Evolutionary conservation across 2,888 invertebrate species (phyloP), one percentile per base, ranked within the genome.

Genomic region (Pristionchus exspectatus): DNA sequence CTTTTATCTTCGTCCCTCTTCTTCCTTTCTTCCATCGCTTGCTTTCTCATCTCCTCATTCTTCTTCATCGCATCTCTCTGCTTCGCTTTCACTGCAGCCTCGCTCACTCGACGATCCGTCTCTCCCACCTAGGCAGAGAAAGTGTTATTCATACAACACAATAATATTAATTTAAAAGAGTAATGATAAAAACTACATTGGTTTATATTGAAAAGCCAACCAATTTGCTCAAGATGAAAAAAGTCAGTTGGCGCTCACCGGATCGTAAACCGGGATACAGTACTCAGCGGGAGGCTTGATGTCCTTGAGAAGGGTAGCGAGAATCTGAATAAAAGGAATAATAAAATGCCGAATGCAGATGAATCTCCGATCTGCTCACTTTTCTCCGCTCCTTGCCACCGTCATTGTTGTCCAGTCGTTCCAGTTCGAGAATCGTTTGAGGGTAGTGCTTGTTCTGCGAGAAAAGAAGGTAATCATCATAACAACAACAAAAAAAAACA

Each of bases 251-350:
- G 16, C 14, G 27, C 44, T 38, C 12, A 88, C 33, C 59, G 93
- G 93, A 91, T 93, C 93, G 56, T 91, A 92, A 27, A 92, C 91
- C 0, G 90, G 63, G 30, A 93, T 93, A 88, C 92, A 92, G 88
- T 93, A 93, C 16, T 90, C 90, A 24, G 69, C 30, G 3, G 90
- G 63, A 16, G 91, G 90, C 27, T 90, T 83, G 27, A 91, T 89
- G 59, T 92, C 92, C 90, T 91, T 91, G 50, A 92, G 74, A 12
- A 91, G 63, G 21, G 30, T 33, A 0, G 86, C 87, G 27, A 91
- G 69, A 87, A 88, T 56, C 87, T 88, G 56, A 59, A 88, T 9
- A 54, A 30, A 9, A 9, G 16, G n/a, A 24, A 66, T 27, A 69
- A 69, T 27, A 33, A 30, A 16, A 59, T 84, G 18, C 18, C 27